Percentiles rank a stretch among this genome's conserved stretches.
Evolutionary conservation across 2,113 vertebrate species (phyloP).

Genomic region (Spea multiplicata): DNA sequence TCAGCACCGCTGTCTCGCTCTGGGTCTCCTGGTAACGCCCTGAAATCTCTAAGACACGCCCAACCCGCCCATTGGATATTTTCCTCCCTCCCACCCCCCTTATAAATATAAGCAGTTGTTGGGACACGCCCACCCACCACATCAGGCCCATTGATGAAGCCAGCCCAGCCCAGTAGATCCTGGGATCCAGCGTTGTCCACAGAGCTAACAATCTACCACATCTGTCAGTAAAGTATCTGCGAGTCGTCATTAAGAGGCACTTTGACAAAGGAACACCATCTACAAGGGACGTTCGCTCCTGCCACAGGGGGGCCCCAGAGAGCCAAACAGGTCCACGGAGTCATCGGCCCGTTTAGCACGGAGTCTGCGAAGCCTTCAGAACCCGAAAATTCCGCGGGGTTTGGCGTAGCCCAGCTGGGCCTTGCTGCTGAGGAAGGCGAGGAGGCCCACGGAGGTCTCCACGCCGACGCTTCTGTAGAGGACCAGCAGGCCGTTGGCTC

Average conservation of each 20-base stretch:
- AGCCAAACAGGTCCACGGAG: no score
- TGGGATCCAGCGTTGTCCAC: no score
- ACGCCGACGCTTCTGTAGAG: constrained; percentile 19
- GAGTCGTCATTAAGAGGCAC: no score
- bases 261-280: no score
- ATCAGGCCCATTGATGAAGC: not conserved
- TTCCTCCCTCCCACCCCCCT: not conserved
- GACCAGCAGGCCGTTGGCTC: constrained; percentile 32
- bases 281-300: no score
- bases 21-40: no score
- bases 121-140: not conserved
- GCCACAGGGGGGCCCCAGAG: no score
- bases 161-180: no score
- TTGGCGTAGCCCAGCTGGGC: constrained; percentile 40
- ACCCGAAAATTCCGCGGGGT: constrained; percentile 26
- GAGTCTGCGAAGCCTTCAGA: not conserved
- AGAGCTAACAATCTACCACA: no score
- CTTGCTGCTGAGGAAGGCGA: constrained; percentile 28
- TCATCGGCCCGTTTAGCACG: no score
- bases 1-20: no score
- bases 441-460: constrained; percentile 26
- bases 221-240: no score
- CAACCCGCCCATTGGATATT: not conserved
- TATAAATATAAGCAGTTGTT: not conserved
- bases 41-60: not conserved